These are phyloP conservation scores for Drosophila merina DNA, from an alignment of 2,888 invertebrate genomes.

Conservation along the genomic window DNA sequence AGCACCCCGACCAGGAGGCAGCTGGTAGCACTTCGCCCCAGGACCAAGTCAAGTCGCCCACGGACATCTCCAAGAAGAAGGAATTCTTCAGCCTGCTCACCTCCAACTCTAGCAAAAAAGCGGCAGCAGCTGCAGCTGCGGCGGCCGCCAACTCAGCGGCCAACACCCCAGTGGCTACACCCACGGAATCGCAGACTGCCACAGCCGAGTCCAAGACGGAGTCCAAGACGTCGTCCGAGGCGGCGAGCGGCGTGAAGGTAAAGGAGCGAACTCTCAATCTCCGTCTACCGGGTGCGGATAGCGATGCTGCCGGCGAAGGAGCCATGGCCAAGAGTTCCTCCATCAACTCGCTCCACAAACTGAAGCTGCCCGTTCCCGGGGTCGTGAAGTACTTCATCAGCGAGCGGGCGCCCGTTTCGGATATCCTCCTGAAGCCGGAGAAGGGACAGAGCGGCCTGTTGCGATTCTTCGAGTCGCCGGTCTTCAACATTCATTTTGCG, in stretches of 20 bases:
- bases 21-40: slow-evolving; percentile 31
- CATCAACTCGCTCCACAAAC: slow-evolving; percentile 81
- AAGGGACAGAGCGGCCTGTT: slow-evolving; percentile 83
- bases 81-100: slow-evolving; percentile 83
- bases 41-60: slow-evolving; percentile 81
- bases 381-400: slow-evolving; percentile 83
- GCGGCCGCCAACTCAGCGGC: slow-evolving; percentile 53
- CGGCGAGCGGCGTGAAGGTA: slow-evolving; percentile 32
- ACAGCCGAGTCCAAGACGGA: slow-evolving; percentile 1
- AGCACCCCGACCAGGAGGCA: slow-evolving; percentile 39
- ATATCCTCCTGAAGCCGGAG: slow-evolving; percentile 75
- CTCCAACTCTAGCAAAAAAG: slow-evolving; percentile 82
- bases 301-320: slow-evolving; percentile 23
- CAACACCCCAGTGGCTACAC: slow-evolving; percentile 58
- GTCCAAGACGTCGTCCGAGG: background rate
- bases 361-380: slow-evolving; percentile 83
- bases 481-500: slow-evolving; percentile 99
- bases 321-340: slow-evolving; percentile 79
- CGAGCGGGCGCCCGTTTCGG: slow-evolving; percentile 65
- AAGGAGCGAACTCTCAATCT: slow-evolving; percentile 74
- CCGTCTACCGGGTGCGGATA: slow-evolving; percentile 68
- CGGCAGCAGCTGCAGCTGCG: slow-evolving; percentile 78
- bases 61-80: slow-evolving; percentile 83
- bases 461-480: slow-evolving; percentile 97
- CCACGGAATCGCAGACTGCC: slow-evolving; percentile 44